These are phyloP conservation scores for Adelges cooleyi DNA, from an alignment of 1,140 invertebrate species.

Conservation along the genomic window DNA sequence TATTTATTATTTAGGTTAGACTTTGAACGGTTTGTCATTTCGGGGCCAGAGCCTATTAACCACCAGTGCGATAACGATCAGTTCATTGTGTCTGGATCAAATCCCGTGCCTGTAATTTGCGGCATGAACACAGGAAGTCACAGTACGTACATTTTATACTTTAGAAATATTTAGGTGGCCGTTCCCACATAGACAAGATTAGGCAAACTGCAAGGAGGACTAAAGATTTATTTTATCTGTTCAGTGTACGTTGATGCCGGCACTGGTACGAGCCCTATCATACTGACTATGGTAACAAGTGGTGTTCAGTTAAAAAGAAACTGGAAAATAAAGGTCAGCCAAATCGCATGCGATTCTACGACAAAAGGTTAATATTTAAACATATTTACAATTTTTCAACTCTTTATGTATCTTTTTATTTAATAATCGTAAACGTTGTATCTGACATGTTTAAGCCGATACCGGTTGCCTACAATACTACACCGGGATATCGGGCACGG, in stretches of 20 bases:
- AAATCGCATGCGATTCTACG: conserved; percentile 62
- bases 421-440: no score
- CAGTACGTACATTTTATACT: conserved; percentile 48
- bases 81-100: conserved; percentile 70
- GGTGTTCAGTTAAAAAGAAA: conserved; percentile 56
- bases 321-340: conserved; percentile 68
- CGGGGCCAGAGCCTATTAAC: conserved; percentile 58
- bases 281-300: conserved; percentile 64
- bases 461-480: conserved; percentile 74
- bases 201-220: no score
- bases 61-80: conserved; percentile 72
- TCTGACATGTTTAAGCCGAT: no score
- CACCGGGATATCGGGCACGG: conserved; percentile 63
- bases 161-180: no score
- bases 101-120: conserved; percentile 66
- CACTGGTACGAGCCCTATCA: conserved; percentile 57
- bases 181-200: no score
- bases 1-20: conserved; percentile 55
- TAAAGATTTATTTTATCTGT: no score
- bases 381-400: no score
- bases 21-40: conserved; percentile 60
- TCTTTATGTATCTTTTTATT: no score
- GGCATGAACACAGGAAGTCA: conserved; percentile 71
- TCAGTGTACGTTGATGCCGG: conserved; percentile 75
- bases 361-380: conserved; percentile 48